Evolutionary conservation across 2,113 vertebrate species (phyloP).

Genomic region (Sarotherodon lohbergeri): DNA sequence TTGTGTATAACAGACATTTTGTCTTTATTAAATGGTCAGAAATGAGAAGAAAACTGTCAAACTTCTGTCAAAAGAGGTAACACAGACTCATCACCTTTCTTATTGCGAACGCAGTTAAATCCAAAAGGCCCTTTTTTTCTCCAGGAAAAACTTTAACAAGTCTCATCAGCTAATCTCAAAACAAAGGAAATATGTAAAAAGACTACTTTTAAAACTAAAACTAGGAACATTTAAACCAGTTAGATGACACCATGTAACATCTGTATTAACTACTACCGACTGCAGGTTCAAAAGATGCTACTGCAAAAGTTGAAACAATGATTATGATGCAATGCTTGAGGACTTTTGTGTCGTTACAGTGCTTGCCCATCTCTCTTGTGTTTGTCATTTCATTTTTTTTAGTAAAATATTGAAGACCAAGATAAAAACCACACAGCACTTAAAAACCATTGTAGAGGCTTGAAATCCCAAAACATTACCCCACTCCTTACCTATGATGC

Average conservation of each 20-base stretch:
- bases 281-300: background rate
- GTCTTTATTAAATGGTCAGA: background rate
- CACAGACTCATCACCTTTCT: background rate
- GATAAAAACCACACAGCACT: background rate
- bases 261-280: background rate
- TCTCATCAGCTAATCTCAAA: background rate
- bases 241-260: background rate
- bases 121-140: background rate
- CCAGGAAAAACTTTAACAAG: background rate
- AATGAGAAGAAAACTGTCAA: background rate
- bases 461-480: background rate
- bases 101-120: background rate
- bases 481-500: slow-evolving; percentile 82
- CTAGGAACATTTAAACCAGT: background rate
- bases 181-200: background rate
- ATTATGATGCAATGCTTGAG: background rate
- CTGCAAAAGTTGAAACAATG: background rate
- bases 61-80: background rate
- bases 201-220: background rate
- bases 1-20: background rate
- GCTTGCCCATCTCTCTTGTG: background rate
- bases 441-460: background rate
- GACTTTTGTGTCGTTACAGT: background rate
- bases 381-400: background rate
- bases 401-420: background rate